Percentiles rank a stretch among this genome's conserved stretches.
phyloP scores from a whole-genome alignment of 2,888 invertebrate genomes.

The Euplexia lucipara region DNA sequence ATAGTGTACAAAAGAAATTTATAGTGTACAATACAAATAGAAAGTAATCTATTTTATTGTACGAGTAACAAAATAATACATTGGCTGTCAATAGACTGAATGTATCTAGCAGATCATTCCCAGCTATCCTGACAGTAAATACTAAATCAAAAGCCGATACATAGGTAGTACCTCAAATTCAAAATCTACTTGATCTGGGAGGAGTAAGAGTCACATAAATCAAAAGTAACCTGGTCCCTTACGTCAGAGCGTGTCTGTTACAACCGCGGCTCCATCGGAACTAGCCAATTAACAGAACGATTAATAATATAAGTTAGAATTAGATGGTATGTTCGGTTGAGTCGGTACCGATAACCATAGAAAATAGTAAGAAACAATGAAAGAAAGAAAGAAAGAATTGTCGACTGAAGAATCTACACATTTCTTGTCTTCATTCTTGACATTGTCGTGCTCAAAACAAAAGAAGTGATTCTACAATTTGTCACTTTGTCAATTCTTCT shows the following conservation, averaged over 20 bases:
- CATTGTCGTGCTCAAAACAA: too few species aligned
- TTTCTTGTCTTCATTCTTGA: too few species aligned
- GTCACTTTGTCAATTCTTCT: too few species aligned
- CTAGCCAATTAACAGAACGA: constrained; percentile 80
- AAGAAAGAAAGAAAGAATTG: too few species aligned
- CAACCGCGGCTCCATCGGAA: constrained; percentile 65
- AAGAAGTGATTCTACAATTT: too few species aligned
- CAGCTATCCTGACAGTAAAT: neutral
- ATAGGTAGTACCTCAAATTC: constrained; percentile 8
- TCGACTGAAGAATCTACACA: too few species aligned
- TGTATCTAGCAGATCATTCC: too few species aligned
- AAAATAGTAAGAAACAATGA: too few species aligned
- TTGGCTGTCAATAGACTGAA: too few species aligned
- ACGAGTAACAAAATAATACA: too few species aligned
- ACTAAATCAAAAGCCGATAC: neutral
- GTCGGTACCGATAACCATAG: neutral
- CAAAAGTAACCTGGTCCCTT: constrained; percentile 43
- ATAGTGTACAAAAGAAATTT: neutral
- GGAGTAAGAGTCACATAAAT: constrained; percentile 40
- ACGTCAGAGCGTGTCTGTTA: constrained; percentile 48
- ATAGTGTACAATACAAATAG: too few species aligned
- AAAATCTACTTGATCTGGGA: constrained; percentile 47
- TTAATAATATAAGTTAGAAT: constrained; percentile 78
- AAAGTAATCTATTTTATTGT: too few species aligned
- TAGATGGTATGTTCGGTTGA: constrained; percentile 17